Conservation (phyloP, 2,888 invertebrate species). For the Sphecodes monilicornis region DNA sequence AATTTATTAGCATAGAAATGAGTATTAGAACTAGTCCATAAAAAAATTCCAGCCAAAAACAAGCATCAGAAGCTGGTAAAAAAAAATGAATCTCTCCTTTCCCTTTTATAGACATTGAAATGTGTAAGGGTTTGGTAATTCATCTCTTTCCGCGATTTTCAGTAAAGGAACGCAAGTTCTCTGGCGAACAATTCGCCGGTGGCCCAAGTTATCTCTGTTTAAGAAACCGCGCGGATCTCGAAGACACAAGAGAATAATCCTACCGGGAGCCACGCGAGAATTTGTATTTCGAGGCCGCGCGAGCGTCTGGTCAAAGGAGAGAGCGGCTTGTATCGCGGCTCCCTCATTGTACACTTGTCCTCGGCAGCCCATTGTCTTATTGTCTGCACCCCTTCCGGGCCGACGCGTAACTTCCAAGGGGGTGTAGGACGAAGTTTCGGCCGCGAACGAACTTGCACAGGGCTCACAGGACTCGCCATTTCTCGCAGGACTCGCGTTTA, state of each 20-base stretch:
- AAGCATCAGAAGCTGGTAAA: too few species aligned
- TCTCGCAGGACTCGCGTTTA: conserved; percentile 35
- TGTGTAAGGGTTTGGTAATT: neutral
- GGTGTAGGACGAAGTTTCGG: conserved; percentile 40
- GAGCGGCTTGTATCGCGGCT: conserved; percentile 53
- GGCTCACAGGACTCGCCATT: neutral
- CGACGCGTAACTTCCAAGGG: conserved; percentile 35
- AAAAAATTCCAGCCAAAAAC: too few species aligned
- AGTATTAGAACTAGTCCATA: too few species aligned
- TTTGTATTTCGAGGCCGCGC: conserved; percentile 25
- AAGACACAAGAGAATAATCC: neutral
- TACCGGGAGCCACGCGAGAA: conserved; percentile 20
- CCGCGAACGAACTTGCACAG: conserved; percentile 22
- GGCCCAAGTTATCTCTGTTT: neutral
- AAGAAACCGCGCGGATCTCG: neutral
- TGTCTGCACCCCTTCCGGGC: conserved; percentile 70
- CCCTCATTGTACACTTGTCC: conserved; percentile 79
- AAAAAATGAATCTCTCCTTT: neutral
- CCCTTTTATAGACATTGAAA: neutral
- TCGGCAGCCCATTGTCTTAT: conserved; percentile 76
- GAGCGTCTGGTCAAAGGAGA: conserved; percentile 43
- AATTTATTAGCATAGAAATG: too few species aligned
- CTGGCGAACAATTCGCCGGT: neutral
- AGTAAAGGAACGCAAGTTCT: neutral
- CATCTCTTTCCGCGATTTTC: neutral